Evolutionary conservation across 2,113 vertebrate genomes (phyloP).

Genomic region (Propithecus coquereli): DNA sequence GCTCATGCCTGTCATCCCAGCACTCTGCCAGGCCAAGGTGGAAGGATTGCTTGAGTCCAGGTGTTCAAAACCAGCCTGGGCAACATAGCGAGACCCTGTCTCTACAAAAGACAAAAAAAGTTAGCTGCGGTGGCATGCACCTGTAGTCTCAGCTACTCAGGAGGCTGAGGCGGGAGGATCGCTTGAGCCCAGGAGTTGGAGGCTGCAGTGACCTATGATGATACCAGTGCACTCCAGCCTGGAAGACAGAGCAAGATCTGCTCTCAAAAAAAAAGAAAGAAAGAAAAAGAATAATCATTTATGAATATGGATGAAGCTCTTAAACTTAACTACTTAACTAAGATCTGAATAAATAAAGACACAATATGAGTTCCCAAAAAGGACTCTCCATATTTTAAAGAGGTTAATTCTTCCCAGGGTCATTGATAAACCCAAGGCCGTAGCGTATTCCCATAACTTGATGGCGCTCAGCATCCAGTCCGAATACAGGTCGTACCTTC

Average conservation of each 20-base stretch:
- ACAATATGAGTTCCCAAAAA: not conserved
- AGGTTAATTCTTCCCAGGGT: not conserved
- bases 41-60: not conserved
- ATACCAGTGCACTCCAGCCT: not conserved
- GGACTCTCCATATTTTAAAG: not conserved
- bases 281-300: not conserved
- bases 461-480: not conserved
- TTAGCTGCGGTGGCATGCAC: not conserved
- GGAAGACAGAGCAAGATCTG: not conserved
- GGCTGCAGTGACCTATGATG: not conserved
- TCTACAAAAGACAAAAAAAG: not conserved
- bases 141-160: not conserved
- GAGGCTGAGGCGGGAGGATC: not conserved
- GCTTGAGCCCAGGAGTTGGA: not conserved
- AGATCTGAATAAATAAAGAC: not conserved
- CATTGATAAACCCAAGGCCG: not conserved
- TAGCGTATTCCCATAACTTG: not conserved
- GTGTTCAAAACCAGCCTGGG: not conserved
- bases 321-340: not conserved
- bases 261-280: not conserved
- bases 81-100: not conserved
- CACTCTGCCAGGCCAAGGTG: too few relatives aligned
- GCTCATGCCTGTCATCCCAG: too few relatives aligned
- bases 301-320: not conserved
- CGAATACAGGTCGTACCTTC: not conserved